Percentiles rank a stretch among this genome's conserved stretches.
Conservation (phyloP, 2,888 invertebrate genomes). For the Himalopsyche kuldschensis region DNA sequence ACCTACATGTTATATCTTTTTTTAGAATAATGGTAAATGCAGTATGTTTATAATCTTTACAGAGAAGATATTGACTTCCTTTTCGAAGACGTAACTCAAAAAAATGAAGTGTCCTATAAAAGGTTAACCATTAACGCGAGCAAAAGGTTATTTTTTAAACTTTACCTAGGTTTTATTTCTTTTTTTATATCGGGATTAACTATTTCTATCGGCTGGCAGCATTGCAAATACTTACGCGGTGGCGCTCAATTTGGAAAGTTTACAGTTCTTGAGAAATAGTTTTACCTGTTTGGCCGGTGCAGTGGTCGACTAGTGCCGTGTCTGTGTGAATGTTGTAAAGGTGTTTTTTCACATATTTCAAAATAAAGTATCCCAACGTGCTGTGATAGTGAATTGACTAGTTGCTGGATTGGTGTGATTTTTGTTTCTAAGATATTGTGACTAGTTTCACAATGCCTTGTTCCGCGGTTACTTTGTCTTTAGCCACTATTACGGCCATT, state of each 20-base stretch:
- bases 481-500: conserved; percentile 94
- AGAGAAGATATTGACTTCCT: too few relatives aligned
- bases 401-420: conserved; percentile 10
- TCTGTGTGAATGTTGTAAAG: conserved; percentile 27
- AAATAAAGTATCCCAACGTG: conserved; percentile 7
- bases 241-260: conserved; percentile 31
- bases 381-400: conserved; percentile 20
- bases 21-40: too few relatives aligned
- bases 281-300: conserved; percentile 16
- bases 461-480: conserved; percentile 91
- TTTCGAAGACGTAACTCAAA: too few relatives aligned
- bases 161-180: too few relatives aligned
- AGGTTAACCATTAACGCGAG: too few relatives aligned
- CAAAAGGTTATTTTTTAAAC: too few relatives aligned
- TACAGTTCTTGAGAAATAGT: conserved; percentile 25
- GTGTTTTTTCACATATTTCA: conserved; percentile 22
- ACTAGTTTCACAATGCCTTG: conserved; percentile 70
- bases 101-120: too few relatives aligned
- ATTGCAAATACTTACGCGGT: neutral
- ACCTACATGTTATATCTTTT: too few relatives aligned
- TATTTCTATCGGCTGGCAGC: neutral
- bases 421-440: conserved; percentile 13
- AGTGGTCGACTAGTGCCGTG: conserved; percentile 14
- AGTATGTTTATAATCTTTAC: too few relatives aligned
- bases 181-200: too few relatives aligned